A percentile compares a stretch with the other conserved stretches of the same genome.
phyloP scores from a whole-genome alignment of 2,797 vertebrate species.

The Schizopygopsis pylzovi region DNA sequence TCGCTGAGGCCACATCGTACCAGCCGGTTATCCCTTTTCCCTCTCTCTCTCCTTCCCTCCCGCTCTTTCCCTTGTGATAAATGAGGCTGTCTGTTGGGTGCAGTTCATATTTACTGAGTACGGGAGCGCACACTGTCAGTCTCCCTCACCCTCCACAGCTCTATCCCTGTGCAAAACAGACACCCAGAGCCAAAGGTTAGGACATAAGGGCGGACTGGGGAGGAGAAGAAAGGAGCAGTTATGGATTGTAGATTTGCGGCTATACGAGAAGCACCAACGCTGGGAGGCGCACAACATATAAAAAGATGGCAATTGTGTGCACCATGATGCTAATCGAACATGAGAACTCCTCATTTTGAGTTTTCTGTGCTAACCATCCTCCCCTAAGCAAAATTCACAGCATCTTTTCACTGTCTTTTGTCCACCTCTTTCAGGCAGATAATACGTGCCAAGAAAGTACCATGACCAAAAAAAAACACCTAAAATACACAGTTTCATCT shows the following conservation, averaged over 20 bases:
- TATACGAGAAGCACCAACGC: constrained; percentile 25
- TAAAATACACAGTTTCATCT: constrained; percentile 78
- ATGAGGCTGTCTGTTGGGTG: constrained; percentile 84
- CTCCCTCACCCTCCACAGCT: constrained; percentile 82
- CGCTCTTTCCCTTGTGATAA: constrained; percentile 78
- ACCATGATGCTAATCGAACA: constrained; percentile 76
- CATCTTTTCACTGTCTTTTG: constrained; percentile 67
- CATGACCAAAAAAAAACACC: constrained; percentile 59
- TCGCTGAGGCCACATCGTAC: constrained; percentile 43
- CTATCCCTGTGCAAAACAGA: constrained; percentile 81
- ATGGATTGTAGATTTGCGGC: constrained; percentile 30
- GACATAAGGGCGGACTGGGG: constrained; percentile 59
- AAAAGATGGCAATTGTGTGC: constrained; percentile 68
- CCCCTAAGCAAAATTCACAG: constrained; percentile 67
- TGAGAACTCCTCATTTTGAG: constrained; percentile 68
- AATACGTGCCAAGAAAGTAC: constrained; percentile 52
- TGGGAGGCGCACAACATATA: constrained; percentile 20
- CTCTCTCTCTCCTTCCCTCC: constrained; percentile 48
- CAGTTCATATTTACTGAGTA: constrained; percentile 88
- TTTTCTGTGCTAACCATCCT: constrained; percentile 48
- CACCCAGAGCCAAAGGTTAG: constrained; percentile 81
- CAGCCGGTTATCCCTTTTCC: constrained; percentile 53
- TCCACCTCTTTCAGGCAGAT: constrained; percentile 73
- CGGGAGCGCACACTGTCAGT: constrained; percentile 83
- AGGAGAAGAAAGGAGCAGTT: constrained; percentile 49